Conservation (phyloP, 2,113 vertebrate genomes). For the Corythornis madagascariensis region DNA sequence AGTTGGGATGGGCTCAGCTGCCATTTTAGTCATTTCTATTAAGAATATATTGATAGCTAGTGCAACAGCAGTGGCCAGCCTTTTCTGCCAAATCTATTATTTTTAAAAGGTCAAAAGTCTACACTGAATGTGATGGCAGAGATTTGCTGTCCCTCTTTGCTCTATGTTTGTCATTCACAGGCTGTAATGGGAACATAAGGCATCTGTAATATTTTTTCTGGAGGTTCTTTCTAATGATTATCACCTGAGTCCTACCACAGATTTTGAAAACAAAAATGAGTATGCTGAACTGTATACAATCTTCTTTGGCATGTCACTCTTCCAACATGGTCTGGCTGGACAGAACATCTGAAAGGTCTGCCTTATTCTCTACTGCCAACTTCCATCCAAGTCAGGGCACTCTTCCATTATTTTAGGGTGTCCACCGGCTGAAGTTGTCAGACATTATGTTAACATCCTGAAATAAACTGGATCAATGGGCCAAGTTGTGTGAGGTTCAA, state of each 20-base stretch:
- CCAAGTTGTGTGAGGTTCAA: not conserved
- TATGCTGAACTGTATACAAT: not conserved
- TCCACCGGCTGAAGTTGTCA: not conserved
- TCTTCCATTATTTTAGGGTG: not conserved
- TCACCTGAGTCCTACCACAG: not conserved
- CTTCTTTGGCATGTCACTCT: not conserved
- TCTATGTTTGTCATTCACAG: accelerated
- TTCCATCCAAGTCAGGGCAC: not conserved
- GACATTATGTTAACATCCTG: not conserved
- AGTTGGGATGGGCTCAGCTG: constrained; percentile 44
- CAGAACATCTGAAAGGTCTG: not conserved
- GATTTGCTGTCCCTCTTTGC: not conserved
- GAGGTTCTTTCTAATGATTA: not conserved
- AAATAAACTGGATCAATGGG: not conserved
- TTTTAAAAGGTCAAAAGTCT: not conserved
- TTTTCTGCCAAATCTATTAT: constrained; percentile 12
- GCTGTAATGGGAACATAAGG: not conserved
- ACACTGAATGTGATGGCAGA: not conserved
- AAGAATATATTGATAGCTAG: constrained; percentile 13
- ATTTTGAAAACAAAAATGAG: not conserved
- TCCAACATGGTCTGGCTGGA: not conserved
- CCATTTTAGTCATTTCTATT: not conserved
- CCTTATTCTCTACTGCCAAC: not conserved
- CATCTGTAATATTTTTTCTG: not conserved
- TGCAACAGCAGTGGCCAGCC: not conserved